Base-by-base conservation (phyloP, 1,140 invertebrate species). In the Drosophila tristis region DNA sequence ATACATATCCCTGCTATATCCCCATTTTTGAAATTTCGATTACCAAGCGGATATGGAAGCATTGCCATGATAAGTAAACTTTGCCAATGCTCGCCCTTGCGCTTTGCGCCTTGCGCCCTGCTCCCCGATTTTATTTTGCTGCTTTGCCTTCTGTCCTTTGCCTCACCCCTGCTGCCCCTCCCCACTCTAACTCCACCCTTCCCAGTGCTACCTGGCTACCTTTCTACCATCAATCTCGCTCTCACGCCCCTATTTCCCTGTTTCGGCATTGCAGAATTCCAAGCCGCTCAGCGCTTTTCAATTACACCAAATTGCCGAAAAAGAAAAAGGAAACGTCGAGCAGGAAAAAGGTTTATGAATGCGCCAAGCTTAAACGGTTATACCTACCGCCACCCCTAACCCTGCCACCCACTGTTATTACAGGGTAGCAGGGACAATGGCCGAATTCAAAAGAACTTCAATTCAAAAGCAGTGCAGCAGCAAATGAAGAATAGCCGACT, bases 41-140 rank as follows among this genome's bases (percentile, higher is more conserved):
- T 85, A 86, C 77, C 67, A 62, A 72, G 66, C 81, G 81, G 81
- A 85, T 80, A 80, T 85, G 73, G 68, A 77, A 43, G 50, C 75
- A 68, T 58, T 74, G 53, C 56, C 48, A 58, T 68, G 74, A 72
- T 78, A 80, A 80, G 78, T 72, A 66, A 80, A 59, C 62, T 59
- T 61, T 59, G 54, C 23, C 31, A 25, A 55, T 51, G 53, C 43
- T 20, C 23, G 39, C 23, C 57, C 45, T 7, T 35, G 9, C 44
- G 15, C 11, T n/a, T 7, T 35, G 9, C 39, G 3, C 11, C 20
- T 7, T 35, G 9, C 39, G n/a, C 6, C 20, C 35, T 13, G 35
- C 35, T 4, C 4, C 35, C 35, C 5, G 35, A 39, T 39, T 39
- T 39, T 39, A 11, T 13, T 39, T 39, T 13, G 35, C 11, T 23